Evolutionary conservation across 1,140 invertebrate species (phyloP), one percentile per base, ranked within the genome.

Genomic region (Contarinia nasturtii): DNA sequence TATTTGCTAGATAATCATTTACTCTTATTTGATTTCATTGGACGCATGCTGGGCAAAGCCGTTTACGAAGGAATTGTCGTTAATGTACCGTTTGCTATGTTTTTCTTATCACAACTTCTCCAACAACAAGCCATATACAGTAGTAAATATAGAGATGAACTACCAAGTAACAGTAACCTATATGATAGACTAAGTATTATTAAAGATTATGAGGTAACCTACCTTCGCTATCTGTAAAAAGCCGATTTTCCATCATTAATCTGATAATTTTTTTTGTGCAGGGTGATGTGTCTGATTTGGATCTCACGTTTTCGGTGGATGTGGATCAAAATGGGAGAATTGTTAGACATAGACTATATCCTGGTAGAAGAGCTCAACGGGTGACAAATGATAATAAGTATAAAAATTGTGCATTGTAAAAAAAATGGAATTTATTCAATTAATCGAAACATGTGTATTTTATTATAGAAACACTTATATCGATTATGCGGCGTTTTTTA

Each of bases 41-140:
- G 96, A 0, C 76, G 89, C 50, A 93, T 98, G 85, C 68, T 98
- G 2, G 96, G 86, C 8, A 98, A 98, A 69, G 93, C 93, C 33
- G 86, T 98, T 5, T 98, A 98, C 67, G 95, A 93, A 80, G 90
- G 92, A n/a, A 96, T 97, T 50, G 90, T 96, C 17, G 86, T 96
- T 5, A 95, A 99, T 67, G 91, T 98, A 46, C 92, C 93, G 17
- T 96, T 99, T 63, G 95, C 96, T 0, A 90, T 92, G 22, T 98
- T 99, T 64, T 98, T 99, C 66, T 73, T 99, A 5, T 95, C 88
- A 52, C 92, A 98, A 69, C 82, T 98, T 48, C 69, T 96, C 90
- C 1, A 88, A n/a, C 84, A 89, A 50, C 82, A 85, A 57, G 79
- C 85, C 11, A 69, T 90, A 1, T 97, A 97, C 64, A 94, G 88